phyloP scores from a whole-genome alignment of 2,888 invertebrate species.

The Desoria tigrina region DNA sequence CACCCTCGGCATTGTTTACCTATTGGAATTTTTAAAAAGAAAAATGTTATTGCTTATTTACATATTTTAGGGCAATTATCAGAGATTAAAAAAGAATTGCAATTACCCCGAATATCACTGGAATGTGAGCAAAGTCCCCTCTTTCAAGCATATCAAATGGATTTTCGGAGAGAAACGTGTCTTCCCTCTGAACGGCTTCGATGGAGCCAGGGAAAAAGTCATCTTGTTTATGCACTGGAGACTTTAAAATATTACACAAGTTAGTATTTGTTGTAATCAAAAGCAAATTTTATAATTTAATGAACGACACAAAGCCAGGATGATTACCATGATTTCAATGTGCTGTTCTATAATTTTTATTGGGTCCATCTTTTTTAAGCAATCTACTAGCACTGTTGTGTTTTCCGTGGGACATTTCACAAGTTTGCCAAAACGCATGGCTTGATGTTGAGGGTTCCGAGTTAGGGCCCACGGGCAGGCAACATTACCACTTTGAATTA shows the following conservation, averaged over 20 bases:
- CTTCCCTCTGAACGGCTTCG: conserved; percentile 31
- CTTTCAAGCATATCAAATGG: conserved; percentile 30
- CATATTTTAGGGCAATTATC: too few relatives aligned
- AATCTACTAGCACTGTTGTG: conserved; percentile 40
- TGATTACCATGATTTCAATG: conserved; percentile 20
- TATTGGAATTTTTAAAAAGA: too few relatives aligned
- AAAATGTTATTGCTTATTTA: too few relatives aligned
- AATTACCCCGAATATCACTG: conserved; percentile 38
- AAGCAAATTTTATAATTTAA: too few relatives aligned
- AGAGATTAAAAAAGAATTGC: too few relatives aligned
- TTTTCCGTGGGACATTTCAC: conserved; percentile 41
- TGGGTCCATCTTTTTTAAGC: conserved; percentile 38
- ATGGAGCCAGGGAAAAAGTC: conserved; percentile 39
- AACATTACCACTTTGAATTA: conserved; percentile 45
- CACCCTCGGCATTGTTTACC: conserved; percentile 37
- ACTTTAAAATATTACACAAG: not conserved
- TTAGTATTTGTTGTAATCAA: too few relatives aligned
- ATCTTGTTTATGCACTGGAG: conserved; percentile 40
- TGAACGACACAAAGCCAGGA: too few relatives aligned
- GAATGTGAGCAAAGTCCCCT: conserved; percentile 35
- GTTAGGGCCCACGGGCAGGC: conserved; percentile 42
- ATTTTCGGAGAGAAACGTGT: conserved; percentile 46
- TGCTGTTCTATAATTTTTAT: conserved; percentile 24
- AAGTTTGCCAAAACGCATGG: conserved; percentile 34
- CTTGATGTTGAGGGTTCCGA: conserved; percentile 41